Percentiles rank a stretch among this genome's conserved stretches.
These are phyloP conservation scores for Pristis pectinata DNA, from an alignment of 2,797 vertebrate species.

Conservation along the genomic window DNA sequence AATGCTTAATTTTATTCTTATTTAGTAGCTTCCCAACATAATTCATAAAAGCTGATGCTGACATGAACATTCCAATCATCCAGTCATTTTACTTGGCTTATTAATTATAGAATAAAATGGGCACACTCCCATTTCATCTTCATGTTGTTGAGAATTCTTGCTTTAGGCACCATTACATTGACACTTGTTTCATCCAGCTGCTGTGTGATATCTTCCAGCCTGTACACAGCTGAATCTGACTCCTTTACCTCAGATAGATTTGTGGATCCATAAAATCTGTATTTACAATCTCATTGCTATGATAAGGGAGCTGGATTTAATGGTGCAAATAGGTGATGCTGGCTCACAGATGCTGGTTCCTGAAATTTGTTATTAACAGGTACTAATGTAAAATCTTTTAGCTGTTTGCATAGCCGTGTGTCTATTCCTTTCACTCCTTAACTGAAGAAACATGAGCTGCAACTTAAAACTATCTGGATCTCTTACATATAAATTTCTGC, in stretches of 20 bases:
- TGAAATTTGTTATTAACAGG: background rate
- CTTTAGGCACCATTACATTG: background rate
- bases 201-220: background rate
- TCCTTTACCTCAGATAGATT: background rate
- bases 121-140: background rate
- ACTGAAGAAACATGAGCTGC: conserved; percentile 28
- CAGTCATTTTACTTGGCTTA: background rate
- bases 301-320: background rate
- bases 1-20: background rate
- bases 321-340: background rate
- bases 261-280: background rate
- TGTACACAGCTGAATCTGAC: background rate
- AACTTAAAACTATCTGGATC: background rate
- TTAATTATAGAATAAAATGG: background rate
- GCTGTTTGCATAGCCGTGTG: background rate
- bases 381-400: background rate
- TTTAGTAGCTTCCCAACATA: background rate
- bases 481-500: background rate
- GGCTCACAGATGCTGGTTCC: background rate
- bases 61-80: background rate
- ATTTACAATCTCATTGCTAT: background rate
- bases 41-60: background rate
- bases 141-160: background rate
- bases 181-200: background rate
- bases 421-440: background rate